These are phyloP conservation scores for Nannospalax galili DNA, from an alignment of 2,113 vertebrate genomes.

Conservation along the genomic window DNA sequence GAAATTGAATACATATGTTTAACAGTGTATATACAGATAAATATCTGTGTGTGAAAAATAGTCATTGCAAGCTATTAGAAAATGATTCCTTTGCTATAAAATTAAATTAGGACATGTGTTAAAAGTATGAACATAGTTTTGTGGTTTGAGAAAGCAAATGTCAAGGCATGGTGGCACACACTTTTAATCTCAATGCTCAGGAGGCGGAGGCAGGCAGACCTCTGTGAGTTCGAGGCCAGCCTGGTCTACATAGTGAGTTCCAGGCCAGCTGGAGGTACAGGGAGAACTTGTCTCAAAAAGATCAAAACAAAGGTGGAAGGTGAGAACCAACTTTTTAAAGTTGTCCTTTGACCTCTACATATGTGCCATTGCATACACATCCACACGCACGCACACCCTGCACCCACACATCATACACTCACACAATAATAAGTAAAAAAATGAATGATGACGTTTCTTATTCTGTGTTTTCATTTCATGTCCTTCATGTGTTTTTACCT, in stretches of 20 bases:
- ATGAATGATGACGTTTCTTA: not conserved
- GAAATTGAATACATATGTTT: not conserved
- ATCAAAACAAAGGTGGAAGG: too few relatives aligned
- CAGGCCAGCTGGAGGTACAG: too few relatives aligned
- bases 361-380: not conserved
- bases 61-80: not conserved
- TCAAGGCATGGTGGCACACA: not conserved
- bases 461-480: not conserved
- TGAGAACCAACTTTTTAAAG: too few relatives aligned
- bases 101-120: not conserved
- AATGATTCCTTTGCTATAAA: slow-evolving; percentile 26
- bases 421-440: too few relatives aligned
- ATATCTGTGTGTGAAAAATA: not conserved
- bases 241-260: too few relatives aligned
- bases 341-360: too few relatives aligned
- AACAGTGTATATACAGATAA: not conserved
- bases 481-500: slow-evolving; percentile 39
- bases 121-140: slow-evolving; percentile 23
- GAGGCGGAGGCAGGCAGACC: too few relatives aligned
- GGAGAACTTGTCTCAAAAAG: too few relatives aligned
- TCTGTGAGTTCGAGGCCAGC: too few relatives aligned
- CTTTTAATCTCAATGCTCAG: too few relatives aligned
- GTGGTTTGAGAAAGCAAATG: not conserved
- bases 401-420: not conserved
- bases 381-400: not conserved